Conservation (phyloP, 2,113 vertebrate genomes). For the Polypterus senegalus region DNA sequence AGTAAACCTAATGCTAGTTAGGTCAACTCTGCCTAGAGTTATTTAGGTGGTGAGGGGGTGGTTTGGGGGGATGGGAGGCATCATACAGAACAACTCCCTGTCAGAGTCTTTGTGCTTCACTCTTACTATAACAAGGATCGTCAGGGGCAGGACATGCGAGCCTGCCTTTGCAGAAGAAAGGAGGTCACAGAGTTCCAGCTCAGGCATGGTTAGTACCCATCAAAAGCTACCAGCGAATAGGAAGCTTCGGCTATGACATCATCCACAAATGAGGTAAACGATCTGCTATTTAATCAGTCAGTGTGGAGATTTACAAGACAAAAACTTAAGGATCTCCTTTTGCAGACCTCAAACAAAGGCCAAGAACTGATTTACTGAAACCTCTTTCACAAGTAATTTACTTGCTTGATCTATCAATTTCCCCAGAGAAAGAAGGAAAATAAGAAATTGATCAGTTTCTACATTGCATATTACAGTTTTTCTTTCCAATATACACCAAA, state of each 20-base stretch:
- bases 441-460: neutral
- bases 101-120: slow-evolving; percentile 20
- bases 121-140: slow-evolving; percentile 23
- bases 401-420: slow-evolving; percentile 5
- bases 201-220: slow-evolving; percentile 25
- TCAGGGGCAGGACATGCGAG: slow-evolving; percentile 21
- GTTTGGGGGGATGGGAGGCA: slow-evolving; percentile 4
- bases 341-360: slow-evolving; percentile 23
- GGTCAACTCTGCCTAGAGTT: slow-evolving; percentile 27
- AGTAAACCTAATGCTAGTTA: slow-evolving; percentile 27
- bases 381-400: slow-evolving; percentile 5
- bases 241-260: slow-evolving; percentile 32
- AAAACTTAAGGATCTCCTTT: slow-evolving; percentile 19
- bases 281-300: slow-evolving; percentile 36
- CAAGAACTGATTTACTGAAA: slow-evolving; percentile 13
- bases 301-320: slow-evolving; percentile 23
- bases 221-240: slow-evolving; percentile 31
- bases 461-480: too few relatives aligned
- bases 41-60: slow-evolving; percentile 13
- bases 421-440: neutral
- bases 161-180: slow-evolving; percentile 21
- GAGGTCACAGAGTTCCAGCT: slow-evolving; percentile 31
- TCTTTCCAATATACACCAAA: too few relatives aligned
- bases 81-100: slow-evolving; percentile 25
- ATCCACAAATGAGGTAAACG: slow-evolving; percentile 32